Conservation (phyloP, 2,797 vertebrate species). For the Crocidura indochinensis region DNA sequence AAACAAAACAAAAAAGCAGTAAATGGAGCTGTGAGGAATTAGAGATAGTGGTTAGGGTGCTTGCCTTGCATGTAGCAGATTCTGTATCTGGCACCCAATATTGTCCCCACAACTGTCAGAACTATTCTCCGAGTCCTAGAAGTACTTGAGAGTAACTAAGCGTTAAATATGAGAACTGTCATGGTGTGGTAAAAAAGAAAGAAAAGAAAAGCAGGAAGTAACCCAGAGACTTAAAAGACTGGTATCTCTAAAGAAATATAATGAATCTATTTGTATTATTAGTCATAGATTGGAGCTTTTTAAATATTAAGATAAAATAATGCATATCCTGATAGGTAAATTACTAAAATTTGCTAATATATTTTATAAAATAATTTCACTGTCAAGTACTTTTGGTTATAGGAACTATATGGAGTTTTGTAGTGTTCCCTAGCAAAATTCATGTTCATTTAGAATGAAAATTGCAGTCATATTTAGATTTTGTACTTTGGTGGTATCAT, state of each 20-base stretch:
- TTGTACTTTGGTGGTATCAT: not conserved
- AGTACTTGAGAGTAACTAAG: no score
- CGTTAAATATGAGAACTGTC: no score
- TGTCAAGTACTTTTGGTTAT: not conserved
- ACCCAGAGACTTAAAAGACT: not conserved
- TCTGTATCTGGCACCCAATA: no score
- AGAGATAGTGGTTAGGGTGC: no score
- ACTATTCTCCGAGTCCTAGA: no score
- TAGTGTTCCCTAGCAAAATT: not conserved
- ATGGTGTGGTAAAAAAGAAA: no score
- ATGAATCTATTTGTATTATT: not conserved
- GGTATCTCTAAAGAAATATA: not conserved
- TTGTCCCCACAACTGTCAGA: no score
- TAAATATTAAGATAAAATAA: slow-evolving; percentile 18
- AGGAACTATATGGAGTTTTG: not conserved
- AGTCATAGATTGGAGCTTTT: not conserved
- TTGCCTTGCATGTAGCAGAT: no score
- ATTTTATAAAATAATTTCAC: not conserved
- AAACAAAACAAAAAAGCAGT: not conserved
- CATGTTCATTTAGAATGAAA: not conserved
- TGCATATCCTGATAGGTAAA: not conserved
- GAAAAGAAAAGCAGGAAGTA: no score
- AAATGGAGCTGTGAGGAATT: not conserved
- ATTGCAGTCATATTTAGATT: not conserved
- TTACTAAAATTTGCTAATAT: not conserved